phyloP scores from a whole-genome alignment of 2,113 vertebrate species.

The Zosterops japonicus region DNA sequence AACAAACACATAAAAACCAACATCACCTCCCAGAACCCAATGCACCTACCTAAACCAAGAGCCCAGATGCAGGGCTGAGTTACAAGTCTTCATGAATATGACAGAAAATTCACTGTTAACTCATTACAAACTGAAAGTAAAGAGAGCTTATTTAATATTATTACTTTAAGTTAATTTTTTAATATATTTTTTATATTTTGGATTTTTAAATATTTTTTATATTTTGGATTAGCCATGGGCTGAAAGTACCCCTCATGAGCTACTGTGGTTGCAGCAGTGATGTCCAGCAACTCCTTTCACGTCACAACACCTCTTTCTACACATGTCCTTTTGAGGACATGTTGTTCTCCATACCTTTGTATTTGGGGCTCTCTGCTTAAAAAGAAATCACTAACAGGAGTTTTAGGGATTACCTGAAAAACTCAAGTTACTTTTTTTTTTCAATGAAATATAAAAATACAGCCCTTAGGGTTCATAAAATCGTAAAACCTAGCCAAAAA shows the following conservation, averaged over 20 bases:
- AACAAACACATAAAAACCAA: not conserved
- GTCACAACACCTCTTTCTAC: not conserved
- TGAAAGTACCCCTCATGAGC: not conserved
- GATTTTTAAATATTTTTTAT: not conserved
- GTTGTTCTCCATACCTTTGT: not conserved
- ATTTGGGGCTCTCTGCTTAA: not conserved
- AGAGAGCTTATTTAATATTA: not conserved
- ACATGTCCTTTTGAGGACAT: too few species aligned
- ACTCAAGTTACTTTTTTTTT: not conserved
- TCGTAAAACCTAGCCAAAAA: not conserved
- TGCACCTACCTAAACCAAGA: not conserved
- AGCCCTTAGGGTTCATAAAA: not conserved
- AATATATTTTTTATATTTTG: too few species aligned
- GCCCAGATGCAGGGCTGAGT: not conserved
- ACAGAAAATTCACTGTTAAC: not conserved
- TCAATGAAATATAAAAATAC: not conserved
- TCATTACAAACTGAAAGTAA: not conserved
- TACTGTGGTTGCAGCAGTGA: not conserved
- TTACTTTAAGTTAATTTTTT: not conserved
- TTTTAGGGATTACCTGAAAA: not conserved
- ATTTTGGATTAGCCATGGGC: not conserved
- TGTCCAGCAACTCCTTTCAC: not conserved
- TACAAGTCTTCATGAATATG: accelerated
- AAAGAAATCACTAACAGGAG: not conserved
- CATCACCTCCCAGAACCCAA: not conserved